Evolutionary conservation across 2,888 invertebrate species (phyloP).

Genomic region (Rhamphomyia laevipes): DNA sequence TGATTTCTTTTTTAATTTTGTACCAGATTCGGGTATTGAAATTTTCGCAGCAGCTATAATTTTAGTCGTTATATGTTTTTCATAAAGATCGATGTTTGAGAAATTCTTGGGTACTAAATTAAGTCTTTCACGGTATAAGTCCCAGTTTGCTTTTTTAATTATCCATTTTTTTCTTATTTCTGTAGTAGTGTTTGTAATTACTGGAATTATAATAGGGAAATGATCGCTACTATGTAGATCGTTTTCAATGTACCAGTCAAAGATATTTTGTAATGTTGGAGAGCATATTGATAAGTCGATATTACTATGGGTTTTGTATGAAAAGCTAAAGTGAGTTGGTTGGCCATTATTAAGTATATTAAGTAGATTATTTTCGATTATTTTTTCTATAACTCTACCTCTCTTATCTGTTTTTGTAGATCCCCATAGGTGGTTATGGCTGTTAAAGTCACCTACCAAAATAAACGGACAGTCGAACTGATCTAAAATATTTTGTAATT

Average conservation of each 20-base stretch:
- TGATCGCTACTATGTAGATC: background rate
- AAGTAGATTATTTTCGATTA: background rate
- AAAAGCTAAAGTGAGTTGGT: background rate
- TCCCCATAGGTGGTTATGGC: background rate
- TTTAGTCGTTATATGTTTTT: background rate
- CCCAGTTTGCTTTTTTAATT: background rate
- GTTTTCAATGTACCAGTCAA: background rate
- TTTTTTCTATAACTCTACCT: background rate
- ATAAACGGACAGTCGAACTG: background rate
- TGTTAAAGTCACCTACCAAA: background rate
- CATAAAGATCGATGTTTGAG: background rate
- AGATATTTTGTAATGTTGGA: background rate
- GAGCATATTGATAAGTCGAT: background rate
- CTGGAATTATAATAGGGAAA: background rate
- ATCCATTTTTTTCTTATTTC: background rate
- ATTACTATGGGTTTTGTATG: background rate
- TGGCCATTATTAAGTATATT: background rate
- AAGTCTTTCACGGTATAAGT: background rate
- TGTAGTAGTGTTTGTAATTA: background rate
- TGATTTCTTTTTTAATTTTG: background rate
- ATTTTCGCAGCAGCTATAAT: background rate
- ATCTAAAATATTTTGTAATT: background rate
- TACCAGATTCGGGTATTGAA: background rate
- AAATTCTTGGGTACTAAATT: background rate
- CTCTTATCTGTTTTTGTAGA: background rate